These are phyloP conservation scores for Gymnosoma rotundatum DNA, from an alignment of 2,888 invertebrate genomes.

Conservation along the genomic window DNA sequence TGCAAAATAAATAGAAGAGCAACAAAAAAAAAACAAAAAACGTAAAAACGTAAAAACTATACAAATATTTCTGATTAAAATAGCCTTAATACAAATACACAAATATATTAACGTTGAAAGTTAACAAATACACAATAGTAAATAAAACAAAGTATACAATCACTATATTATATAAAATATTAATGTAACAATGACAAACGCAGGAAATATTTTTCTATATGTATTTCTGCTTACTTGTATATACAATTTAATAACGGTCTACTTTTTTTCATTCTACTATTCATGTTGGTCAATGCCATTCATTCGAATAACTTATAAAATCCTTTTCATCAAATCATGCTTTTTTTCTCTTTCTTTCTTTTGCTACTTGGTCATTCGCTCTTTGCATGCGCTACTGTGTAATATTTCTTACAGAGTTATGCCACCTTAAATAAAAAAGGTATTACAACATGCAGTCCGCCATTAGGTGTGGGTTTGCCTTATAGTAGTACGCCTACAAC, in stretches of 20 bases:
- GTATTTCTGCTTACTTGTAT: constrained; percentile 3
- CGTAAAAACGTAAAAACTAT: constrained; percentile 20
- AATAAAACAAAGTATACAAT: constrained; percentile 16
- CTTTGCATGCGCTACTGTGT: constrained; percentile 65
- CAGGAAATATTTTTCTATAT: constrained; percentile 3
- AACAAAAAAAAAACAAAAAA: constrained; percentile 6
- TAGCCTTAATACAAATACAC: constrained; percentile 38
- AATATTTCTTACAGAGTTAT: constrained; percentile 87
- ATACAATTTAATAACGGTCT: constrained; percentile 13
- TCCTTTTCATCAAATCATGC: constrained; percentile 35
- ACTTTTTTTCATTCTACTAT: constrained; percentile 8
- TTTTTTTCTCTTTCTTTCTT: constrained; percentile 40
- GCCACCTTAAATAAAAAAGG: constrained; percentile 90
- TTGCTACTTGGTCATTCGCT: not conserved
- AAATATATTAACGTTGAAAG: not conserved
- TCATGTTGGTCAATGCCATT: constrained; percentile 41
- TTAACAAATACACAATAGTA: constrained; percentile 1
- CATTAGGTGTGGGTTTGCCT: constrained; percentile 74
- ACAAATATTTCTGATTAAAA: constrained; percentile 61
- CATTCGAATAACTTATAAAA: not conserved
- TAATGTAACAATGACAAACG: not conserved
- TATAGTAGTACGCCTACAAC: constrained; percentile 74
- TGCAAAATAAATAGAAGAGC: constrained; percentile 25
- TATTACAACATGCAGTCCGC: constrained; percentile 82
- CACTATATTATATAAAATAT: not conserved